Percentiles rank a stretch among this genome's conserved stretches.
Conservation (phyloP, 2,797 vertebrate species). For the Anisognathus igniventris region DNA sequence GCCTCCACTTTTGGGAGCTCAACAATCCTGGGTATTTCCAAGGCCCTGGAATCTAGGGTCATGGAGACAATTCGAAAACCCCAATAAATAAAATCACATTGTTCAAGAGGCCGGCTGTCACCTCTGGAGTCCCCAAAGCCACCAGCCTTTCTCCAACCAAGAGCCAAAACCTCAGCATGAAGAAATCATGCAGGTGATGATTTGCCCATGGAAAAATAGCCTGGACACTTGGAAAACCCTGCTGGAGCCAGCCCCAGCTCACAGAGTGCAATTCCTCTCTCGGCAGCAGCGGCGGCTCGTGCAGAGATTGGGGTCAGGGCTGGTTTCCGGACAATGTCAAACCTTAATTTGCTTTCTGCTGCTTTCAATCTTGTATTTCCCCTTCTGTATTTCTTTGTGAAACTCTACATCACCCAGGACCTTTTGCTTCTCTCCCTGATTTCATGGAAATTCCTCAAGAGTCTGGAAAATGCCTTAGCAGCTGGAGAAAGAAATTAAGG, state of each 20-base stretch:
- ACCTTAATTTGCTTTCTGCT: conserved; percentile 56
- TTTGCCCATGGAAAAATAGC: neutral
- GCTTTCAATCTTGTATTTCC: conserved; percentile 41
- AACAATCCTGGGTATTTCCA: neutral
- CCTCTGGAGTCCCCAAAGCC: neutral
- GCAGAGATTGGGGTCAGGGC: conserved; percentile 46
- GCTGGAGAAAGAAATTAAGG: neutral
- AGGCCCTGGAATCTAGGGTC: fast-evolving
- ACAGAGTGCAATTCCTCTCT: neutral
- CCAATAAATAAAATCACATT: neutral
- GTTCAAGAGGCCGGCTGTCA: fast-evolving
- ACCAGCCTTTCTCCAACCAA: neutral
- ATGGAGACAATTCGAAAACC: neutral
- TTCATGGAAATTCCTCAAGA: neutral
- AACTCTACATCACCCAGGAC: neutral
- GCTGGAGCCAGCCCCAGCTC: neutral
- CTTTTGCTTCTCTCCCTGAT: neutral
- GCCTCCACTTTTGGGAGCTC: neutral
- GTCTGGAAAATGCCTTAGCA: neutral
- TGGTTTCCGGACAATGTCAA: conserved; percentile 25
- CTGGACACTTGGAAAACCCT: neutral
- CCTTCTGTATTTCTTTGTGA: neutral
- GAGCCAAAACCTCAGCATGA: neutral
- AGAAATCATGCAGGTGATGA: neutral
- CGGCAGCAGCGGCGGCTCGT: fast-evolving